phyloP scores from a whole-genome alignment of 2,113 vertebrate genomes.

The Excalfactoria chinensis region DNA sequence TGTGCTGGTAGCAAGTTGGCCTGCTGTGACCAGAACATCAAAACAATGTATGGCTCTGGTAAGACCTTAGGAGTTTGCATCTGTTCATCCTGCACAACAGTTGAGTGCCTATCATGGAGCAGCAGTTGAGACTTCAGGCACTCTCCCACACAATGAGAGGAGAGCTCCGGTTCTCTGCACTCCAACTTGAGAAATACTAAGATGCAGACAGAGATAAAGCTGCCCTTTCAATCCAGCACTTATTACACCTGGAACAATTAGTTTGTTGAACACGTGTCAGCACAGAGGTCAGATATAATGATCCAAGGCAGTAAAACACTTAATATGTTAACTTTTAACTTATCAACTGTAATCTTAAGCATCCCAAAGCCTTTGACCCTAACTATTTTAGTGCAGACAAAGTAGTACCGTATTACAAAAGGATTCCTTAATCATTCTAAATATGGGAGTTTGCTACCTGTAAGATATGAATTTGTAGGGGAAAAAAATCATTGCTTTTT shows the following conservation, averaged over 20 bases:
- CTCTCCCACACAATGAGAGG: neutral
- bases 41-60: neutral
- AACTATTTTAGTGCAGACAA: neutral
- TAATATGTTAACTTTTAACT: constrained; percentile 1
- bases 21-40: neutral
- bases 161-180: neutral
- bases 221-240: constrained; percentile 16
- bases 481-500: neutral
- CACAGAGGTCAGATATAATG: constrained; percentile 45
- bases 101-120: neutral
- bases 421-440: neutral
- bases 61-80: neutral
- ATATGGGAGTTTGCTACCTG: neutral
- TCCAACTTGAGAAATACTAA: neutral
- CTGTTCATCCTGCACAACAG: neutral
- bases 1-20: neutral
- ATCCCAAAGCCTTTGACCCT: constrained; percentile 35
- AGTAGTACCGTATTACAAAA: neutral
- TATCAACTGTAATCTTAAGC: constrained; percentile 17
- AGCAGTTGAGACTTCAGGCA: neutral
- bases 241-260: neutral
- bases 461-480: neutral
- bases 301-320: constrained; percentile 28
- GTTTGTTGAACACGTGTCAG: constrained; percentile 17
- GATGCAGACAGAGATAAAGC: neutral